Evolutionary conservation across 2,888 invertebrate genomes (phyloP).

Genomic region (Aleiodes leptofemur): DNA sequence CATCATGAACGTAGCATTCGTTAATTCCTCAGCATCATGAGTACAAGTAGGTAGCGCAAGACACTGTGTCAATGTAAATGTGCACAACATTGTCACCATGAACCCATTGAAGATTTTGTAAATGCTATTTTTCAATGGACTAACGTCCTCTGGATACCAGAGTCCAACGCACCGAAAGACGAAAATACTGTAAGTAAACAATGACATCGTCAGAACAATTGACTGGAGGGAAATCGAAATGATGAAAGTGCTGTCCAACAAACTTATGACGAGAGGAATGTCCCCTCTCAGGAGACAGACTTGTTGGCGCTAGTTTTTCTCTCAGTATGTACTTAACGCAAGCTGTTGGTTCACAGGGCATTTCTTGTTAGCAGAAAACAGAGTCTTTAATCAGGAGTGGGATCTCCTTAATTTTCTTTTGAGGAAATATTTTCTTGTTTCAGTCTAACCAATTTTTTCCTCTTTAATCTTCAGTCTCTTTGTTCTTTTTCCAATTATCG

Average conservation of each 20-base stretch:
- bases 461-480: neutral
- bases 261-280: neutral
- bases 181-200: constrained; percentile 16
- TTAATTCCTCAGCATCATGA: constrained; percentile 49
- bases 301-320: neutral
- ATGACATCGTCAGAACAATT: neutral
- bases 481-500: neutral
- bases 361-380: neutral
- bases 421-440: neutral
- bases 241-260: neutral
- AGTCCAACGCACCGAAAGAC: neutral
- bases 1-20: constrained; percentile 55
- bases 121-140: neutral
- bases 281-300: too few species aligned
- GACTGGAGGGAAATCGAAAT: neutral
- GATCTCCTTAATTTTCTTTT: neutral
- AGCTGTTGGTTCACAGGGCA: constrained; percentile 15
- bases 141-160: constrained; percentile 16
- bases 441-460: neutral
- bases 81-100: neutral
- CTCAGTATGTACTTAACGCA: neutral
- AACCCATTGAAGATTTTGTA: constrained; percentile 22
- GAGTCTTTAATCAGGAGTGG: neutral
- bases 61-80: constrained; percentile 10
- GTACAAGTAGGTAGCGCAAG: neutral